Percentiles rank a stretch among this genome's conserved stretches.
Conservation (phyloP, 2,888 invertebrate species). For the Anthophora plumipes region DNA sequence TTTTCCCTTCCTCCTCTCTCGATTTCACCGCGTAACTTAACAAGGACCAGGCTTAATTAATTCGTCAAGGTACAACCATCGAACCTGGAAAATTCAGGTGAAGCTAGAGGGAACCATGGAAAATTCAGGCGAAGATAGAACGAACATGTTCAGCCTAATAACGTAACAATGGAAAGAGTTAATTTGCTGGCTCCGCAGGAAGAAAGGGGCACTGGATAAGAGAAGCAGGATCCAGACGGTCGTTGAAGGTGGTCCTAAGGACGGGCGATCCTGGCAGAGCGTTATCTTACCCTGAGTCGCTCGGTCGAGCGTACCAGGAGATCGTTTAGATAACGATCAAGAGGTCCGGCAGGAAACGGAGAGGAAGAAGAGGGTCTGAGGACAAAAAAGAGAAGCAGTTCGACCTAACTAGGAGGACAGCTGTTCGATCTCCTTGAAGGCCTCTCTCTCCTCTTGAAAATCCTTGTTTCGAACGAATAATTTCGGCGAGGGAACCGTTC, state of each 20-base stretch:
- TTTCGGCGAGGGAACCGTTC: not conserved
- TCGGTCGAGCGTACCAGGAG: slow-evolving; percentile 57
- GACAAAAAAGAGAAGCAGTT: slow-evolving; percentile 24
- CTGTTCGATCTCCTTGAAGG: slow-evolving; percentile 16
- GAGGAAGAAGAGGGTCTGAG: slow-evolving; percentile 19
- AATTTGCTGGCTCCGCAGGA: slow-evolving; percentile 61
- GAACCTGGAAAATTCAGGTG: not conserved
- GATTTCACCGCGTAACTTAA: not conserved
- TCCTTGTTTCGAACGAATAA: slow-evolving; percentile 19
- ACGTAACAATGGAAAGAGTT: slow-evolving; percentile 68
- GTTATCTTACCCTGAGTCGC: slow-evolving; percentile 58
- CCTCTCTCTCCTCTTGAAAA: slow-evolving; percentile 27
- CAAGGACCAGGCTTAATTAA: slow-evolving; percentile 27
- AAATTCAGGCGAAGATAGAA: not conserved
- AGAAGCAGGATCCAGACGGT: slow-evolving; percentile 56
- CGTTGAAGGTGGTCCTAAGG: slow-evolving; percentile 49
- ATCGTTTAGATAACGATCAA: slow-evolving; percentile 75
- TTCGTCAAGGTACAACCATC: slow-evolving; percentile 12
- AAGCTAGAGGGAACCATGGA: not conserved
- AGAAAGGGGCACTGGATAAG: slow-evolving; percentile 50
- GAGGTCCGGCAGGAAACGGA: slow-evolving; percentile 48
- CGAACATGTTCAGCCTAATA: slow-evolving; percentile 44
- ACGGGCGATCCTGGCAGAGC: slow-evolving; percentile 55
- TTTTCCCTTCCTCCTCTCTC: not conserved
- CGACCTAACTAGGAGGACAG: slow-evolving; percentile 49